Evolutionary conservation across 2,888 invertebrate species (phyloP).

Genomic region (Netelia fuscicornis): DNA sequence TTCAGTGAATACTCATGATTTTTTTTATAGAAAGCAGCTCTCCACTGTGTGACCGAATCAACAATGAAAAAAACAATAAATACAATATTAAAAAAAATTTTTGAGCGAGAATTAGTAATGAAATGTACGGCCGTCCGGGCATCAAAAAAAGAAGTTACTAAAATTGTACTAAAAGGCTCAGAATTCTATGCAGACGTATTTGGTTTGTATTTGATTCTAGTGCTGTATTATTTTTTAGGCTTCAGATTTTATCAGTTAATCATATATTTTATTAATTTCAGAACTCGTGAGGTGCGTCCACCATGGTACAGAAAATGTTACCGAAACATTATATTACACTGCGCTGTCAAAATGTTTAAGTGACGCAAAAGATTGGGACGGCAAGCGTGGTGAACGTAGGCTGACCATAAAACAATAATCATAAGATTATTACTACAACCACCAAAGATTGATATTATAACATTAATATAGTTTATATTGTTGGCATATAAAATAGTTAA

Average conservation of each 20-base stretch:
- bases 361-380: too few species aligned
- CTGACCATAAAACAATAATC: too few species aligned
- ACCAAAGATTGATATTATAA: too few species aligned
- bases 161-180: neutral
- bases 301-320: neutral
- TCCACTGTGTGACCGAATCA: neutral
- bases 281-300: neutral
- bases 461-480: too few species aligned
- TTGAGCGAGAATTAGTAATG: neutral
- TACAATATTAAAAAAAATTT: neutral
- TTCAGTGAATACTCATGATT: too few species aligned
- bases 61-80: neutral
- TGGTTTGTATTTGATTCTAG: neutral
- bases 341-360: too few species aligned
- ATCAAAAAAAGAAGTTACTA: neutral
- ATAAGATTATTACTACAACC: too few species aligned
- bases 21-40: too few species aligned
- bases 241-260: neutral
- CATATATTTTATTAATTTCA: conserved; percentile 3
- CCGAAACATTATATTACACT: neutral
- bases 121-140: neutral
- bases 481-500: too few species aligned
- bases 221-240: too few species aligned
- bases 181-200: neutral
- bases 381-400: too few species aligned